phyloP scores from a whole-genome alignment of 2,113 vertebrate genomes.

The Tautogolabrus adspersus region DNA sequence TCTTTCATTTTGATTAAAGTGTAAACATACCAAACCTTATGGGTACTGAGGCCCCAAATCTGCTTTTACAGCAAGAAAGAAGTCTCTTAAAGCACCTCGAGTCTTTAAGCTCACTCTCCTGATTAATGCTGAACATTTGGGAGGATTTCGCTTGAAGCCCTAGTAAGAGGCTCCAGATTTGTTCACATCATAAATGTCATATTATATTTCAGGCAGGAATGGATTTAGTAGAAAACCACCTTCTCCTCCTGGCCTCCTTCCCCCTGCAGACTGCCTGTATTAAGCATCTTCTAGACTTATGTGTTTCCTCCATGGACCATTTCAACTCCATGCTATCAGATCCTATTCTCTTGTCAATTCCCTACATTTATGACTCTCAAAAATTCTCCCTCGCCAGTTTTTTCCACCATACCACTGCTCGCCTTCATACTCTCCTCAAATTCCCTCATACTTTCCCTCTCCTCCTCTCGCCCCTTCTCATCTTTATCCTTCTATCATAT shows the following conservation, averaged over 20 bases:
- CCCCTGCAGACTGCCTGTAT: conserved; percentile 18
- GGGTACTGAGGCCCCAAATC: conserved; percentile 39
- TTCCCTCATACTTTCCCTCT: conserved; percentile 32
- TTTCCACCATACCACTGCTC: conserved; percentile 24
- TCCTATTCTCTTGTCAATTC: conserved; percentile 28
- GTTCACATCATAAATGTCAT: conserved; percentile 64
- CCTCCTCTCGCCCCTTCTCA: background rate
- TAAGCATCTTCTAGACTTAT: conserved; percentile 32
- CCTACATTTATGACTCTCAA: conserved; percentile 16
- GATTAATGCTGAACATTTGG: conserved; percentile 60
- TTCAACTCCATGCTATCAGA: conserved; percentile 35
- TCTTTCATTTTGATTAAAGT: conserved; percentile 17
- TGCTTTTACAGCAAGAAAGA: conserved; percentile 29
- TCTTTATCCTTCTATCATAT: conserved; percentile 45
- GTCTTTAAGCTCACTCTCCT: conserved; percentile 53
- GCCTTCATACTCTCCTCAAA: conserved; percentile 37
- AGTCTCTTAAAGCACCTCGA: conserved; percentile 45
- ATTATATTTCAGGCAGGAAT: conserved; percentile 54
- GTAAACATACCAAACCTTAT: conserved; percentile 11
- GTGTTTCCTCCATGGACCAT: conserved; percentile 25
- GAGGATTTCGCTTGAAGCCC: conserved; percentile 60
- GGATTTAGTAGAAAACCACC: conserved; percentile 37
- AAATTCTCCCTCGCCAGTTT: background rate
- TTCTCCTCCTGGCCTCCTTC: conserved; percentile 16
- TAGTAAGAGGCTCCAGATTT: conserved; percentile 62